Evolutionary conservation across 1,140 invertebrate species (phyloP), one percentile per base, ranked within the genome.

Genomic region (Hycleus phaleratus): DNA sequence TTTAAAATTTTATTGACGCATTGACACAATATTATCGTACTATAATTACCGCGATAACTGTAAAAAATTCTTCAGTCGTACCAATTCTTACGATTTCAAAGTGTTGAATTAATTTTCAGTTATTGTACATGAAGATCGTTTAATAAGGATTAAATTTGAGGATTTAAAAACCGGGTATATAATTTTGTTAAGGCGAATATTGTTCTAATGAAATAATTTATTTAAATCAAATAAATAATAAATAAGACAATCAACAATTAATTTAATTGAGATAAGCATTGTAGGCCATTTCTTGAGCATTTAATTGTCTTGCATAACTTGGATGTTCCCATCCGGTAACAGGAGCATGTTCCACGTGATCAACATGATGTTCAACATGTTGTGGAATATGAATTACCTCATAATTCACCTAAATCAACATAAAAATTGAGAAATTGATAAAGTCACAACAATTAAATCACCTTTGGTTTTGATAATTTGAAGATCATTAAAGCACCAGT

Each of bases 301-400:
- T 79, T 68, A 75, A 71, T 70, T 63, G 72, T 73, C 71, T 78
- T 70, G 81, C 83, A 61, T 85, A 83, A 38, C 81, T 77, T 64
- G 76, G 74, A 61, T 86, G 83, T 78, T 82, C 84, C 54, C 82
- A 81, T 4, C 80, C 77, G 11, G 79, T 75, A 45, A 80, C 52
- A 70, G 77, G 49, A 74, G 77, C 62, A 79, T 80, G 70, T 75
- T 78, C 55, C 74, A 78, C 39, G 75, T 76, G 85, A 50, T 86
- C 83, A 2, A 87, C 79, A 43, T 87, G 85, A 59, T 87, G 71
- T n/a, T 73, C 71, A 50, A 70, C 56, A 44, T 73, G 84, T 58
- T 88, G 86, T n/a, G 87, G 88, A 65, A 88, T 88, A 71, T 90
- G 88, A 32, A 90, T 83, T 11, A 90, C 87, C 76, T 92, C 88